Conservation (phyloP, 2,797 vertebrate species). For the Poecile montanus region DNA sequence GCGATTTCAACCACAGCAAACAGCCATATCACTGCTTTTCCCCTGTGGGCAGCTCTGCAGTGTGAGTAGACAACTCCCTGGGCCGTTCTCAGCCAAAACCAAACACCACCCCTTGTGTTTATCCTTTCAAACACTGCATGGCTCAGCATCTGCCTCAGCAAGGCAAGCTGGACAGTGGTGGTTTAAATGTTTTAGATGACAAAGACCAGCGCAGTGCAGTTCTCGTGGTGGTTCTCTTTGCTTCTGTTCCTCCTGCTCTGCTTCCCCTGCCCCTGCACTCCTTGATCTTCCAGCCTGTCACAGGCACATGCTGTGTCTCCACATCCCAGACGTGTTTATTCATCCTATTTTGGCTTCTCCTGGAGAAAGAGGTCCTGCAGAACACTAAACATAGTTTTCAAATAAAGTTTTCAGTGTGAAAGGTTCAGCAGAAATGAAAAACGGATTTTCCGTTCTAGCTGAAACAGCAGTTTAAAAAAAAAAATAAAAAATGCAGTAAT, state of each 20-base stretch:
- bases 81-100: neutral
- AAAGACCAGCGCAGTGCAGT: neutral
- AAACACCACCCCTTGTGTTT: neutral
- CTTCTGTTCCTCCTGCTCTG: neutral
- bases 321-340: neutral
- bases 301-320: neutral
- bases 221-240: neutral
- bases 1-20: neutral
- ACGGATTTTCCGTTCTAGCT: neutral
- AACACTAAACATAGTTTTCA: neutral
- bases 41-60: neutral
- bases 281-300: accelerated
- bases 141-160: neutral
- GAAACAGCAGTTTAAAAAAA: neutral
- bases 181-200: neutral
- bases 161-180: neutral
- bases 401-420: neutral
- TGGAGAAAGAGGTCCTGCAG: neutral
- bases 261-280: neutral
- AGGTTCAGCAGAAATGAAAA: neutral
- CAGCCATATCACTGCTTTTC: neutral
- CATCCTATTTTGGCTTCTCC: neutral
- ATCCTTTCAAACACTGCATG: neutral
- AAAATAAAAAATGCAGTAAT: accelerated
- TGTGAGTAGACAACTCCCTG: accelerated